Conservation (phyloP, 2,888 invertebrate genomes). For the Meiosimyza decipiens region DNA sequence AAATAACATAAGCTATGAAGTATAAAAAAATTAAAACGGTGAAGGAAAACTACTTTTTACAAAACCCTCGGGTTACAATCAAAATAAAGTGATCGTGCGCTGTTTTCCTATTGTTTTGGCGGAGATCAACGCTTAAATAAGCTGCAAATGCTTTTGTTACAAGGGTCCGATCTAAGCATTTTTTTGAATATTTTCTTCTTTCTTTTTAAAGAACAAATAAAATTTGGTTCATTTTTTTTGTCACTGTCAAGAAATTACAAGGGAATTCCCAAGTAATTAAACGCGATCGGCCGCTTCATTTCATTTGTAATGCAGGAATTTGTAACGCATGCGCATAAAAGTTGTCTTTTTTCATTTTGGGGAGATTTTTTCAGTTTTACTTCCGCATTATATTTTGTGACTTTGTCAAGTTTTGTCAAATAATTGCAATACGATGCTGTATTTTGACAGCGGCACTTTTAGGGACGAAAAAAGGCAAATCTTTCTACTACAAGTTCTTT, state of each 20-base stretch:
- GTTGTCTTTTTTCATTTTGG: too few species aligned
- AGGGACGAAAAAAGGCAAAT: slow-evolving; percentile 1
- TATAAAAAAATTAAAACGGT: neutral
- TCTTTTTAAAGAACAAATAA: neutral
- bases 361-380: neutral
- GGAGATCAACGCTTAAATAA: slow-evolving; percentile 21
- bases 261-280: slow-evolving; percentile 24
- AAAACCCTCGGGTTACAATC: slow-evolving; percentile 27
- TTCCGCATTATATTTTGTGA: slow-evolving; percentile 11
- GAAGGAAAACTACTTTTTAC: slow-evolving; percentile 9
- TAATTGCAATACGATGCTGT: slow-evolving; percentile 26
- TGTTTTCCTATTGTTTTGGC: slow-evolving; percentile 21
- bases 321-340: neutral
- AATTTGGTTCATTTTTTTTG: neutral
- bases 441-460: slow-evolving; percentile 27
- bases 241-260: slow-evolving; percentile 4
- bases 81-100: slow-evolving; percentile 32
- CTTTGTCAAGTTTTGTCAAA: slow-evolving; percentile 23
- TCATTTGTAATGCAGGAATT: neutral
- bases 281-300: neutral
- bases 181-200: neutral
- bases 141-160: slow-evolving; percentile 23
- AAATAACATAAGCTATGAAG: neutral
- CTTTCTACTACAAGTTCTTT: neutral
- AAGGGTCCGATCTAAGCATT: slow-evolving; percentile 10